These are phyloP conservation scores for Xiphophorus hellerii DNA, from an alignment of 2,113 vertebrate species.

Conservation along the genomic window DNA sequence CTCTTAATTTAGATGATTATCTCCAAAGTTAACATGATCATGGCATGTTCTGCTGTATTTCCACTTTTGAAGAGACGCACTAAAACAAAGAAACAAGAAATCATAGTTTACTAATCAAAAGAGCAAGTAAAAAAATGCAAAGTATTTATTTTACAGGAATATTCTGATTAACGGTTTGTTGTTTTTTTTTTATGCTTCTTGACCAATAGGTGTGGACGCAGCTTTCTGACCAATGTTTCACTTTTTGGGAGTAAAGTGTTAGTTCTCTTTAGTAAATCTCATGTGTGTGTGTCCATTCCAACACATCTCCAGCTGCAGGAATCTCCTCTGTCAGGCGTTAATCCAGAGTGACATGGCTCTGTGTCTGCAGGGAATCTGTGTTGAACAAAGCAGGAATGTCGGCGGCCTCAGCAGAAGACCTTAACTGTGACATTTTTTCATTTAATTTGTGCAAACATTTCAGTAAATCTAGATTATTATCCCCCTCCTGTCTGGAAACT, in stretches of 20 bases:
- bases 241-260: constrained; percentile 27
- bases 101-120: no score
- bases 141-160: no score
- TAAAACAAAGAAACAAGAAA: no score
- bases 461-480: constrained; percentile 10
- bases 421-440: constrained; percentile 35
- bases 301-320: constrained; percentile 52
- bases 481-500: not conserved
- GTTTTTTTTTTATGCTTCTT: no score
- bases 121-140: no score
- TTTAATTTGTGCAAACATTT: constrained; percentile 2
- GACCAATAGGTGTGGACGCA: no score
- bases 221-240: no score
- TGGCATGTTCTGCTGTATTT: no score
- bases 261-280: constrained; percentile 4
- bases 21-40: no score
- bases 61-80: no score
- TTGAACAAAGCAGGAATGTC: constrained; percentile 50
- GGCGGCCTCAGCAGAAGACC: constrained; percentile 33
- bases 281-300: constrained; percentile 19
- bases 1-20: no score
- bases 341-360: constrained; percentile 61
- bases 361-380: constrained; percentile 51
- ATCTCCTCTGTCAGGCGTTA: constrained; percentile 60
- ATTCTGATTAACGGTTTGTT: no score